phyloP scores from a whole-genome alignment of 2,113 vertebrate species.

The Eublepharis macularius region DNA sequence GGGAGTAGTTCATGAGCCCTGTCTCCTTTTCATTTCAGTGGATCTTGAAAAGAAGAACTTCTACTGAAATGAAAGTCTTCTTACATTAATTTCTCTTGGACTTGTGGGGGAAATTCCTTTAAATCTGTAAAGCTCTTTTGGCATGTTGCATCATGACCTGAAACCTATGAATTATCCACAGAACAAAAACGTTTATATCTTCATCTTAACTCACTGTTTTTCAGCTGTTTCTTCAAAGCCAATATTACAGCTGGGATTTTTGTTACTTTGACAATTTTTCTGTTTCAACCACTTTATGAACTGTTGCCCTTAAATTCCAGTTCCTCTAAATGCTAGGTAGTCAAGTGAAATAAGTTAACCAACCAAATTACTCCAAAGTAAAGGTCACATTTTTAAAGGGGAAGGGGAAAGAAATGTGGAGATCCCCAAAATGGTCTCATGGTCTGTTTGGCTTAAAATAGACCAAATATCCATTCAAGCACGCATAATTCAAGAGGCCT shows the following conservation, averaged over 20 bases:
- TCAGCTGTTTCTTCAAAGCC: constrained; percentile 33
- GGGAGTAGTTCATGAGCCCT: too few relatives aligned
- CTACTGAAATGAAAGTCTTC: too few relatives aligned
- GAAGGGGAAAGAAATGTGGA: not conserved
- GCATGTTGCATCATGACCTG: not conserved
- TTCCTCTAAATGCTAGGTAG: constrained; percentile 24
- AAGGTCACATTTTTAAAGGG: constrained; percentile 16
- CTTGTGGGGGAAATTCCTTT: too few relatives aligned
- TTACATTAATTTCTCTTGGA: too few relatives aligned
- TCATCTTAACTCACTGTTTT: constrained; percentile 1
- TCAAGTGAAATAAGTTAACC: constrained; percentile 40
- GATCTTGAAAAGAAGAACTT: too few relatives aligned
- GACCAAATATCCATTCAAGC: constrained; percentile 83
- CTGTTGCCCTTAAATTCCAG: constrained; percentile 1
- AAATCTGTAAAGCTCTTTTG: not conserved
- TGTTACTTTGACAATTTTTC: constrained; percentile 14
- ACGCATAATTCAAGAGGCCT: constrained; percentile 89
- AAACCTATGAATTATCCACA: constrained; percentile 17
- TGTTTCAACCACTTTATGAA: constrained; percentile 10
- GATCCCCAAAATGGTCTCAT: constrained; percentile 68
- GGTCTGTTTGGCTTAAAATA: constrained; percentile 74
- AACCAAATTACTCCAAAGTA: constrained; percentile 18
- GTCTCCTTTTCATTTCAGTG: too few relatives aligned
- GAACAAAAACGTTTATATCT: not conserved
- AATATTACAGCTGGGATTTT: not conserved